phyloP scores from a whole-genome alignment of 2,888 invertebrate species.

The Napeogenes inachia region DNA sequence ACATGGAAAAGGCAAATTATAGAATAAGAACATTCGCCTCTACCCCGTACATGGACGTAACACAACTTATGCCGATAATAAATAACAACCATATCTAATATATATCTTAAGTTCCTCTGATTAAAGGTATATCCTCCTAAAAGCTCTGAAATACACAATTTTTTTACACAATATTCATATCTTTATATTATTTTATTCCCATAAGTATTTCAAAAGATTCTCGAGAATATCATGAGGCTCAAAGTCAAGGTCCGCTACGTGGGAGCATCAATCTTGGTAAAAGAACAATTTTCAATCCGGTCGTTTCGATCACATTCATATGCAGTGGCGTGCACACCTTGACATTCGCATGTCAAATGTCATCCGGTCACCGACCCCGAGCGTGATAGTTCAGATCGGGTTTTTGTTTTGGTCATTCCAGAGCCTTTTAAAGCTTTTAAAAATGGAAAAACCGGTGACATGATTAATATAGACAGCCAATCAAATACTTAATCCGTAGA shows the following conservation, averaged over 20 bases:
- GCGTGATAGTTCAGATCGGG: slow-evolving; percentile 53
- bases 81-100: background rate
- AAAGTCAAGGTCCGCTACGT: background rate
- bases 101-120: background rate
- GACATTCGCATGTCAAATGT: slow-evolving; percentile 77
- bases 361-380: slow-evolving; percentile 60
- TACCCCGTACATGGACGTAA: background rate
- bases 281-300: background rate
- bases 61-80: background rate
- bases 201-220: no score
- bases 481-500: background rate
- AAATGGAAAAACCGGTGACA: slow-evolving; percentile 24
- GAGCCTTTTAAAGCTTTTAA: slow-evolving; percentile 33
- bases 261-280: background rate
- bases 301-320: slow-evolving; percentile 7
- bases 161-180: no score
- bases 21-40: slow-evolving; percentile 8
- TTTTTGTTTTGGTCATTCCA: slow-evolving; percentile 35
- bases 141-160: no score
- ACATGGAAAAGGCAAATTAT: slow-evolving; percentile 4
- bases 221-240: background rate
- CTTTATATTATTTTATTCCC: no score
- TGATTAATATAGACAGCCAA: slow-evolving; percentile 11
- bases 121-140: no score
- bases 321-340: slow-evolving; percentile 49